phyloP scores from a whole-genome alignment of 1,140 invertebrate species.

The Oreohelix idahoensis region DNA sequence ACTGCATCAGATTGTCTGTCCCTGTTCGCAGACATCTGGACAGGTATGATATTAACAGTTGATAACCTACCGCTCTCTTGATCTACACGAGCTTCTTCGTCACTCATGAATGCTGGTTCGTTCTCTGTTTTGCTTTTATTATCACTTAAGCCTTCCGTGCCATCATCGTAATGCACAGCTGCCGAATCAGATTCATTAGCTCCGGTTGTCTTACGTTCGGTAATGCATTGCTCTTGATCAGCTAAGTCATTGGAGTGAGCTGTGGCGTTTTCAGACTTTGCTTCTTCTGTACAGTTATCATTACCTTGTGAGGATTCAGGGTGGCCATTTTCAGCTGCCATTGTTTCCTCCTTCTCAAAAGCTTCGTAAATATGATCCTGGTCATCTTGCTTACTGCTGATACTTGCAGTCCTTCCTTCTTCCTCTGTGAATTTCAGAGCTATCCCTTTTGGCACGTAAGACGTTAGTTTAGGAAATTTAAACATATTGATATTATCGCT shows the following conservation, averaged over 20 bases:
- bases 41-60: background rate
- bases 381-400: background rate
- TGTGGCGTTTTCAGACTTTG: background rate
- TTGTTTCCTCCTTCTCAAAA: background rate
- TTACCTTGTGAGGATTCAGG: background rate
- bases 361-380: slow-evolving; percentile 6
- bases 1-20: too few species aligned
- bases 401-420: background rate
- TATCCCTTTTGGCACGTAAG: background rate
- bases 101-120: background rate
- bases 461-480: background rate
- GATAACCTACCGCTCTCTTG: background rate
- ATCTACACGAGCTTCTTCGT: background rate
- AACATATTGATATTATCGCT: too few species aligned
- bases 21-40: too few species aligned
- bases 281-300: background rate
- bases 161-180: background rate
- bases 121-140: background rate
- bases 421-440: background rate
- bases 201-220: background rate
- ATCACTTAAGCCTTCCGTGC: background rate
- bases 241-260: background rate
- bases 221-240: background rate
- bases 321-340: background rate
- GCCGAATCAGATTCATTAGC: background rate